phyloP scores from a whole-genome alignment of 1,140 invertebrate genomes.

The Zophobas morio region DNA sequence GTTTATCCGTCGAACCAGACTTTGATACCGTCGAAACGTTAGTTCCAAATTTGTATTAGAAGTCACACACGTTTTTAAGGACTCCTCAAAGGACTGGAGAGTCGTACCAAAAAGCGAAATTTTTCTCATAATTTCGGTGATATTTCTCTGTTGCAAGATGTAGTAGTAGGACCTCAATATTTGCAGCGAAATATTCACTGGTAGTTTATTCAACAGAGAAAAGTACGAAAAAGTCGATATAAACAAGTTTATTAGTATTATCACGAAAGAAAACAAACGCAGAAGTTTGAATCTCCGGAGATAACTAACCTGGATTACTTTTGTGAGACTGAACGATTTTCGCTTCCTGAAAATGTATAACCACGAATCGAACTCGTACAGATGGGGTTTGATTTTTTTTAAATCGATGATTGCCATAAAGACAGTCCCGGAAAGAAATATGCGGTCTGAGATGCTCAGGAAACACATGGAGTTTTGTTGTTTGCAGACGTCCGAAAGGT shows the following conservation, averaged over 20 bases:
- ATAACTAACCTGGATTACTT: not conserved
- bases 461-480: not conserved
- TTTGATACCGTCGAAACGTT: too few species aligned
- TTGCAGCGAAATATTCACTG: too few species aligned
- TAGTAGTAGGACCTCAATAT: too few species aligned
- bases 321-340: not conserved
- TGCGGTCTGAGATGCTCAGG: not conserved
- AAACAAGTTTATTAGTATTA: not conserved
- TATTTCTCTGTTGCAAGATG: too few species aligned
- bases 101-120: too few species aligned
- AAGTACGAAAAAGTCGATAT: not conserved
- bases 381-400: not conserved
- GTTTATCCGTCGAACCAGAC: too few species aligned
- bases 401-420: not conserved
- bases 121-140: too few species aligned
- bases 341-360: not conserved
- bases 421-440: not conserved
- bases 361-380: not conserved
- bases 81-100: too few species aligned
- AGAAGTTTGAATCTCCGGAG: not conserved
- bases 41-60: too few species aligned
- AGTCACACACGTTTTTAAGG: too few species aligned
- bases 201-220: too few species aligned
- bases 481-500: not conserved
- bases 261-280: not conserved